Conservation (phyloP, 2,113 vertebrate genomes). For the Dromiciops gliroides region DNA sequence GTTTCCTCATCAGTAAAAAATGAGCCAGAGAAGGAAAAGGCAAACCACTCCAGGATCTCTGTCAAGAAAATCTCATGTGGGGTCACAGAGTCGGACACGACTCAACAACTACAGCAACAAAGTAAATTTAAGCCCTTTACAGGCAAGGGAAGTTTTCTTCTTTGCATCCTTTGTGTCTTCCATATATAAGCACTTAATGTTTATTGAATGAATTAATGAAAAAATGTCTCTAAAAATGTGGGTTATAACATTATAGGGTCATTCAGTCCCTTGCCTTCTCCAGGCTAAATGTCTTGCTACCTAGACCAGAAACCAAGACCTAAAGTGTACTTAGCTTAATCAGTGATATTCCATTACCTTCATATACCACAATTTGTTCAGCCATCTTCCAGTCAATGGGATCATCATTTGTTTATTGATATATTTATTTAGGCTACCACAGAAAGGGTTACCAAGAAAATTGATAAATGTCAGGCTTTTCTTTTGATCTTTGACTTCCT, state of each 20-base stretch:
- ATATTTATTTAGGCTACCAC: not conserved
- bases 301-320: not conserved
- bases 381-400: not conserved
- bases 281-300: not conserved
- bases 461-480: not conserved
- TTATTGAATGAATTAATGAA: not conserved
- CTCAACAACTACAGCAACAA: not conserved
- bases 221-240: not conserved
- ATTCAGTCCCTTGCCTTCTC: not conserved
- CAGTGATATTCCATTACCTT: not conserved
- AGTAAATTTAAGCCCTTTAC: not conserved
- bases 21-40: not conserved
- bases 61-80: not conserved
- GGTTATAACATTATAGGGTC: not conserved
- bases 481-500: not conserved
- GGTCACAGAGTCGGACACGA: not conserved
- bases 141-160: not conserved
- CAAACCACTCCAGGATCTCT: not conserved
- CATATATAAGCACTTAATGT: not conserved
- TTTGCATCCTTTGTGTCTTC: not conserved
- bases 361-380: not conserved
- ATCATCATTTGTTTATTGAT: not conserved
- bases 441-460: not conserved
- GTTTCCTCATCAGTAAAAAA: not conserved
- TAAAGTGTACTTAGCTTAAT: not conserved